Base-by-base conservation (phyloP, 1,140 invertebrate genomes). In the Caerostris darwini region DNA sequence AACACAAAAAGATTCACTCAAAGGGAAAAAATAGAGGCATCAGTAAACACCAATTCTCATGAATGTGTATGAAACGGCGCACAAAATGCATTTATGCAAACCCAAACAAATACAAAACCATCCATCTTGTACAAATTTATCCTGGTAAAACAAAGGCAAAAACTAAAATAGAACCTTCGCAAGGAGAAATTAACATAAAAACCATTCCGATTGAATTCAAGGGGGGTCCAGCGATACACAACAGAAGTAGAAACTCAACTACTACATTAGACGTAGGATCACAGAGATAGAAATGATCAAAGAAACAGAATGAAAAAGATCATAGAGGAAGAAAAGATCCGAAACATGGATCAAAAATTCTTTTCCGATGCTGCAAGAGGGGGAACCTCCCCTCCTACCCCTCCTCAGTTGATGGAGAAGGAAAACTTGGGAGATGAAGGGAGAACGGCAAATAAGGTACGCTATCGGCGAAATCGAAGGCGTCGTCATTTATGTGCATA, bases 401-500 rank as follows among this genome's bases (percentile, higher is more conserved):
- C 82, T 85, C 50, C 19, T 12, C 12, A 58, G 82, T 85, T 85
- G 82, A 69, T 57, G 67, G 19, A 57, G 50, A 77, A 90, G 57
- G 61, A 61, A 57, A 50, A 64, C 56, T 34, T 88, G 59, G 57
- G 7, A 82, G 10, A 12, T 56, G 12, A 53, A 54, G 56, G 19
- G 77, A 12, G 54, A 19, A 34, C 69, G 56, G 90, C 69, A 91
- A 91, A 91, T 82, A 91, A 82, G 90, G 77, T 82, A 82, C 7
- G 69, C 56, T 91, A 61, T 81, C n/a, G 69, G 69, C n/a, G 64
- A 91, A 91, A 91, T 91, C 90, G 69, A 91, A 91, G 61, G 56
- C 71, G 82, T 91, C 69, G 58, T 91, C 90, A 91, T 17, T 91
- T 81, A 67, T 91, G 90, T 91, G 90, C 71, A 91, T 91, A 82